A percentile compares a stretch with the other conserved stretches of the same genome.
These are phyloP conservation scores for Temnothorax nylanderi DNA, from an alignment of 1,140 invertebrate genomes.

Conservation along the genomic window DNA sequence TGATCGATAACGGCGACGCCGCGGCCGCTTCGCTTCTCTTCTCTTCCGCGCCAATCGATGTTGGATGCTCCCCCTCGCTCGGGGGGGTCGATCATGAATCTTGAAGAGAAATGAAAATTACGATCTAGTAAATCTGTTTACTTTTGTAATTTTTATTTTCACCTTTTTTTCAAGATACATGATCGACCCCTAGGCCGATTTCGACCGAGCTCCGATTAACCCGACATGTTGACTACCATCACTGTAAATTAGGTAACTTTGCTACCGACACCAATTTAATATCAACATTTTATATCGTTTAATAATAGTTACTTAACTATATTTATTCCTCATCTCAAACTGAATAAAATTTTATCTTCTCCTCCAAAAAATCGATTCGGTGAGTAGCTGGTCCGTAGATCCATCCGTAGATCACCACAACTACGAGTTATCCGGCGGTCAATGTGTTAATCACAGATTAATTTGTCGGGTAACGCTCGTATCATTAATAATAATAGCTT, in stretches of 20 bases:
- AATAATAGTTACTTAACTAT: too few relatives aligned
- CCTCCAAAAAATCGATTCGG: not conserved
- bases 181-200: not conserved
- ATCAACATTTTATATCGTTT: not conserved
- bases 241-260: not conserved
- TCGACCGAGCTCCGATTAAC: not conserved
- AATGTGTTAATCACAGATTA: not conserved
- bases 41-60: slow-evolving; percentile 14
- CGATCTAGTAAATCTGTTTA: too few relatives aligned
- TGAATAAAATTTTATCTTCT: not conserved
- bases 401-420: too few relatives aligned
- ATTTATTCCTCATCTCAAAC: not conserved
- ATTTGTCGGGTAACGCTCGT: not conserved
- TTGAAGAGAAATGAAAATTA: too few relatives aligned
- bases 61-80: not conserved
- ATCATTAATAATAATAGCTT: not conserved
- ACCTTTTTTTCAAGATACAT: too few relatives aligned
- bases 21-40: not conserved
- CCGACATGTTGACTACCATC: not conserved
- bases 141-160: too few relatives aligned
- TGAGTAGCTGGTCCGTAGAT: too few relatives aligned
- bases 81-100: not conserved
- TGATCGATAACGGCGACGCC: slow-evolving; percentile 41
- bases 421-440: not conserved
- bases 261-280: not conserved